Conservation (phyloP, 2,888 invertebrate species). For the Drosophila eohydei region DNA sequence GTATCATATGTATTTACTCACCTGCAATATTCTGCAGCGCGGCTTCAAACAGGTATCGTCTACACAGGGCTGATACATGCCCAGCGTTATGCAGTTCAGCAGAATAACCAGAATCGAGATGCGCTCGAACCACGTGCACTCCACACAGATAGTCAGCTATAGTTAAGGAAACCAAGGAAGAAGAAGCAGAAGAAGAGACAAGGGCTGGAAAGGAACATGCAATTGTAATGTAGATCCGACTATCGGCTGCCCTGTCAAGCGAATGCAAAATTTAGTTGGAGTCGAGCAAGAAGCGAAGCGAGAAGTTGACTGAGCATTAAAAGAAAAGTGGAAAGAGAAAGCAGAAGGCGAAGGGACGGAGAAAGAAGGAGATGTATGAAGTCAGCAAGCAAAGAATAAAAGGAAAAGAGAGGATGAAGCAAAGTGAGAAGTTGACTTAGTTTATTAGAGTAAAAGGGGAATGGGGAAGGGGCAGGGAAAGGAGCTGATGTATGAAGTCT, state of each 20-base stretch:
- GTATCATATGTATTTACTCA: conserved; percentile 84
- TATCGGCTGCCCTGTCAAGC: background rate
- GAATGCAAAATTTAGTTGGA: background rate
- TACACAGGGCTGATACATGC: conserved; percentile 99
- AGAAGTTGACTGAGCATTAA: background rate
- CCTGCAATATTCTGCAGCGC: conserved; percentile 96
- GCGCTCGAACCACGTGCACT: conserved; percentile 98
- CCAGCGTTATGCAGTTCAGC: conserved; percentile 98
- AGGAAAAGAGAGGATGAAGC: no score
- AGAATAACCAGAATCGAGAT: conserved; percentile 99
- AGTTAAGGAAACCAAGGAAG: conserved; percentile 34
- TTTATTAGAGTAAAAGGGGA: no score
- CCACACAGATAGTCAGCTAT: conserved; percentile 16
- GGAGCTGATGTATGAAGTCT: no score
- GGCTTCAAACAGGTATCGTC: conserved; percentile 95
- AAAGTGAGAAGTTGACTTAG: no score
- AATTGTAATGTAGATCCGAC: background rate
- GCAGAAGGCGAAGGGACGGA: background rate
- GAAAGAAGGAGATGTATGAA: no score
- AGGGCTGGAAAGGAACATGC: background rate
- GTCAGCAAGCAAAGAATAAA: no score
- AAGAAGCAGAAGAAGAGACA: background rate
- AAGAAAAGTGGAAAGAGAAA: background rate
- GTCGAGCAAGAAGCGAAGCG: background rate
- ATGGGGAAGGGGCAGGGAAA: no score